Evolutionary conservation across 2,888 invertebrate species (phyloP), one percentile per base, ranked within the genome.

Genomic region (Scaptomyza parva): DNA sequence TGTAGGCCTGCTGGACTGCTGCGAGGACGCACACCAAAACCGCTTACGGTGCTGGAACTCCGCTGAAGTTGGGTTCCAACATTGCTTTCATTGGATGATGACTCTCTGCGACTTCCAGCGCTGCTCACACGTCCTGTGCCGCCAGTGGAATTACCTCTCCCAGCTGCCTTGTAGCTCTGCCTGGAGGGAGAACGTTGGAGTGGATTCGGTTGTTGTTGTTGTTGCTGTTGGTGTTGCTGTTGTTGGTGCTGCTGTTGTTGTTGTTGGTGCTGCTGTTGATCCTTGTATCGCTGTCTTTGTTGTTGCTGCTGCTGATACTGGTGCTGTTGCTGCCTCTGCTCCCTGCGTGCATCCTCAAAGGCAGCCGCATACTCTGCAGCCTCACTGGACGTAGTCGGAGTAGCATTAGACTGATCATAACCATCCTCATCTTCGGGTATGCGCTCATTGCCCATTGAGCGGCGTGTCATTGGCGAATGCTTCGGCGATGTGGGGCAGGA

Each of bases 1-100:
- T 95, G 94, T 63, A 96, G 92, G n/a, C 96, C 96, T 11, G 96
- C 95, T 4, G 96, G 96, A 67, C 96, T 95, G 50, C 96, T 96
- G 76, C 96, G 92, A 1, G 96, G 96, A 74, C 96, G 92, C 81
- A 93, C 93, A 44, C 83, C 79, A 52, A 91, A 81, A 2, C 90
- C 90, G 70, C 91, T 91, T n/a, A 90, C 86, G 20, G 91, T 91
- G 77, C 92, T 92, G 57, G 91, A 88, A 76, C 92, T 92, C 45
- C 92, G 87, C 55, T 91, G 90, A 24, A 91, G 65, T 52, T 77
- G 76, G 12, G 70, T 53, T 12, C 51, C 55, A 3, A 64, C 73
- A 20, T 53, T 71, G 8, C 50, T 20, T 28, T 76, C 71, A 22
- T 22, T 44, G 14, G 44, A n/a, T 9, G 48, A 22, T 9, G 53